Base-by-base conservation (phyloP, 2,888 invertebrate species). In the Leptinotarsa juncta region DNA sequence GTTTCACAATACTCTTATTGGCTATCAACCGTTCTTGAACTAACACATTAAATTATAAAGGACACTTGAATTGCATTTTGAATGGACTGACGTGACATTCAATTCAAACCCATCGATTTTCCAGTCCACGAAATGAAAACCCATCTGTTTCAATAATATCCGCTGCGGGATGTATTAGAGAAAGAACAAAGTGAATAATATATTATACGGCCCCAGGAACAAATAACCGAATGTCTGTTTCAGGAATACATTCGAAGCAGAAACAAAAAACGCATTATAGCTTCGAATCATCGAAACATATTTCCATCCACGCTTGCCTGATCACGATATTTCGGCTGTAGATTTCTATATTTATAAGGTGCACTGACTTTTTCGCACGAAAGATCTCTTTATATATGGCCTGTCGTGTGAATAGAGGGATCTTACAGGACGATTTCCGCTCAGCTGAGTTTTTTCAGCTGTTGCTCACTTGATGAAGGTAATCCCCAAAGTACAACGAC, bases 311-410 rank as follows among this genome's bases (percentile, higher is more conserved):
- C 62, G 73, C 66, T 73, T 66, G 69, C 73, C 70, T 70, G 69
- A 65, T 55, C 65, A 48, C 73, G 65, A 69, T 73, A 73, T 73
- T 70, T 73, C 42, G 26, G 62, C 69, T 50, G 60, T 68, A 65
- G 65, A 69, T 73, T 73, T 73, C 70, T 73, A 70, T 73, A 73
- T 73, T 73, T 73, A 73, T 73, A 69, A 66, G 73, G 65, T 70
- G 68, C 69, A 53, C 65, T 62, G 55, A 67, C 73, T 62, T 69
- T 65, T 62, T 69, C 69, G 68, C 67, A 65, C 67, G 65, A 65
- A 48, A 69, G 65, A 67, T 60, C 65, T 60, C 53, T 51, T 57
- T 72, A 67, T 68, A 73, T 70, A 68, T 68, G 55, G 48, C 32
- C 72, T 60, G 62, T 73, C 73, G 65, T 69, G 73, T 69, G 65